Evolutionary conservation across 2,797 vertebrate species (phyloP), one percentile per base, ranked within the genome.

Genomic region (Champsocephalus gunnari): DNA sequence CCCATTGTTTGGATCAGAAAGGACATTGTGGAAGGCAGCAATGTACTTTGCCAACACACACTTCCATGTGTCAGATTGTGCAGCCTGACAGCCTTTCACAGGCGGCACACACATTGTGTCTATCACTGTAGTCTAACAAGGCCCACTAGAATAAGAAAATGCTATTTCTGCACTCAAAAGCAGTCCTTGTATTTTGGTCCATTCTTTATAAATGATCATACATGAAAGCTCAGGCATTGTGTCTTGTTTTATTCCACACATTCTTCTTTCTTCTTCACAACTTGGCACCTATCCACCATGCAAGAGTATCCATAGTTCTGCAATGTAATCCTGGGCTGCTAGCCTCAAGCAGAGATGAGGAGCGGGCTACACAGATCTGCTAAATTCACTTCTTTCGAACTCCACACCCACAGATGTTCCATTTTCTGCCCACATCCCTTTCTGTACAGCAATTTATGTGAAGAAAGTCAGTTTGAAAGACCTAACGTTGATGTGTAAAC

Each of bases 1-100:
- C 17, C 47, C 17, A 53, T 62, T 63, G 56, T 38, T 34, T 34
- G 28, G 34, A 62, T 73, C 4, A 58, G 56, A 80, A 69, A 69
- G 24, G 24, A 65, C 8, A 34, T 2, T 28, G 58, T 14, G 6
- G 51, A 12, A 53, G 72, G 72, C 50, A 56, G 32, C 43, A 8
- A 34, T 21, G 14, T 1, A 49, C 1, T 0, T 4, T 34, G 32
- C 16, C 38, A 41, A 49, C 38, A 9, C 28, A 5, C 4, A 28
- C 28, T 28, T 28, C 28, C 28, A 28, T 28, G 28, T 28, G 28
- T 28, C 4, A 28, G 28, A 28, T 28, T 5, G 4, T 28, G 28
- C 4, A 28, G 28, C 28, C 28, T 28, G 28, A 28, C 28, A 28
- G 28, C 28, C 28, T 28, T 28, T 28, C 28, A 28, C 28, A 28